Evolutionary conservation across 2,797 vertebrate genomes (phyloP).

Genomic region (Petrocephalus sullivani): DNA sequence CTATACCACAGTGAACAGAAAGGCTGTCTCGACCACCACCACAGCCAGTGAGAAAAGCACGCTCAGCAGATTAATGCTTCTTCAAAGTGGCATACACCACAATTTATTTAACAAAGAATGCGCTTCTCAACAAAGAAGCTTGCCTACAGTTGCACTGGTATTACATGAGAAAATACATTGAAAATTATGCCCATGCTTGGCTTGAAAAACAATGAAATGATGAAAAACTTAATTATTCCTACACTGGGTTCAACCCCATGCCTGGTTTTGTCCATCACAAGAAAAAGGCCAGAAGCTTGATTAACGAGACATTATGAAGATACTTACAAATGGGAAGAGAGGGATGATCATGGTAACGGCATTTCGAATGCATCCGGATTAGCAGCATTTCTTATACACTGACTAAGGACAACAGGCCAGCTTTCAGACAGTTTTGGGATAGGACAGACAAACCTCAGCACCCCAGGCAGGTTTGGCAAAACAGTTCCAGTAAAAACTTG

Average conservation of each 20-base stretch:
- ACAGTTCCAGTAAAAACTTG: not conserved
- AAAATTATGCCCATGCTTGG: constrained; percentile 34
- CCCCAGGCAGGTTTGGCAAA: not conserved
- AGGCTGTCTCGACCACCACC: not conserved
- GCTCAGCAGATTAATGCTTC: constrained; percentile 37
- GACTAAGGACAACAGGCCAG: not conserved
- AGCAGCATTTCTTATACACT: not conserved
- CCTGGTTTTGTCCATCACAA: not conserved
- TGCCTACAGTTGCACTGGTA: constrained; percentile 40
- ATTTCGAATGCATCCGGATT: not conserved
- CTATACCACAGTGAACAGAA: not conserved
- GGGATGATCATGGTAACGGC: not conserved
- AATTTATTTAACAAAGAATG: constrained; percentile 62
- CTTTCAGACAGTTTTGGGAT: not conserved
- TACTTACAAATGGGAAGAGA: not conserved
- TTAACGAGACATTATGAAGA: not conserved
- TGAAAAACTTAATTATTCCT: constrained; percentile 39
- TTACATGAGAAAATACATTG: constrained; percentile 38
- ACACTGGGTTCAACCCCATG: constrained; percentile 32
- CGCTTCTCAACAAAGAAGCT: constrained; percentile 35
- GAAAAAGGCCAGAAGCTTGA: constrained; percentile 21
- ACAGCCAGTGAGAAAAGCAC: not conserved
- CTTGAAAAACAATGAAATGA: constrained; percentile 28
- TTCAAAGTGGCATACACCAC: constrained; percentile 54
- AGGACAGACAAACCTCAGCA: not conserved